phyloP scores from a whole-genome alignment of 2,113 vertebrate genomes.

The Morone saxatilis region DNA sequence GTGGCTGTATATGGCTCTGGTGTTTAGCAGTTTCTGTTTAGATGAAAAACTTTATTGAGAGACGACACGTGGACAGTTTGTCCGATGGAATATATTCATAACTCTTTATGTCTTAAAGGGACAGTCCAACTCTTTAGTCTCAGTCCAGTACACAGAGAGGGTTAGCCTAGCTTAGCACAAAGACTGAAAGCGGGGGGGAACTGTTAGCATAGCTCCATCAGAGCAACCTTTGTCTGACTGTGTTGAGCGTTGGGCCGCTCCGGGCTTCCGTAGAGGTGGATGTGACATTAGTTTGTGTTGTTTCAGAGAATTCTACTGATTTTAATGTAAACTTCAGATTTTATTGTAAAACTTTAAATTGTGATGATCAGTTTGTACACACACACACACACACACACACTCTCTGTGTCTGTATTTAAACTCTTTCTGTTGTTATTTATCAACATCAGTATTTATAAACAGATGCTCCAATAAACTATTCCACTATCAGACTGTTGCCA shows the following conservation, averaged over 20 bases:
- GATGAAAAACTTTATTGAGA: not conserved
- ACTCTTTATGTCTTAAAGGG: conserved; percentile 26
- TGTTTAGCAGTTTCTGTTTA: not conserved
- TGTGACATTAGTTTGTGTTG: conserved; percentile 58
- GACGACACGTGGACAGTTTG: not conserved
- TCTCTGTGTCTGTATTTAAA: conserved; percentile 54
- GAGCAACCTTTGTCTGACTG: not conserved
- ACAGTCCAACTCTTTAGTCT: conserved; percentile 4
- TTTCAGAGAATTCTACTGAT: conserved; percentile 58
- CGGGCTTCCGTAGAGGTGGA: conserved; percentile 46
- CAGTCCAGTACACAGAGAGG: not conserved
- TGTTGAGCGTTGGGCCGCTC: conserved; percentile 12
- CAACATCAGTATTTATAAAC: conserved; percentile 67
- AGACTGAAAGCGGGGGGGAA: conserved; percentile 13
- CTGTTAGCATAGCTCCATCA: conserved; percentile 19
- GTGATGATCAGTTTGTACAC: conserved; percentile 61
- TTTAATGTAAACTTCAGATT: conserved; percentile 71
- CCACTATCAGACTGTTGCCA: conserved; percentile 31
- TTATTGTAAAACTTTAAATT: conserved; percentile 65
- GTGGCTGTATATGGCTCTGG: not conserved
- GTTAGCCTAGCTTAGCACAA: conserved; percentile 61
- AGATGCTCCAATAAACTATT: conserved; percentile 66
- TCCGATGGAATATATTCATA: not conserved
- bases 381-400: not conserved
- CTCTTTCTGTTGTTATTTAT: conserved; percentile 63